Percentiles rank a stretch among this genome's conserved stretches.
phyloP scores from a whole-genome alignment of 2,113 vertebrate species.

The Globicephala melas region DNA sequence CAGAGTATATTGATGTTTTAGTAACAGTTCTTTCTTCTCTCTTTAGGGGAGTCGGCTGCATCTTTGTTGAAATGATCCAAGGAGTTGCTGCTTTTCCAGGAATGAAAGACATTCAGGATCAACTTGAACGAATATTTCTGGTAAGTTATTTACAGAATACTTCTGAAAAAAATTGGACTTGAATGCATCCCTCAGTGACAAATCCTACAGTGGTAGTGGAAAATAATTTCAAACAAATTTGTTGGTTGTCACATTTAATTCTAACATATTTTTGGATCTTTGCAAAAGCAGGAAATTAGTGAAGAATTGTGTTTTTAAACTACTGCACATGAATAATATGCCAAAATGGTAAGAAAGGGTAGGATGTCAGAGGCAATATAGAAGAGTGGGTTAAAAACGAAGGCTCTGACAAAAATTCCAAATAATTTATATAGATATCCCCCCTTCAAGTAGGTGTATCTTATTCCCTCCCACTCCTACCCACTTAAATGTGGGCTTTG shows the following conservation, averaged over 20 bases:
- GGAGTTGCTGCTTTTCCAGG: slow-evolving; percentile 97
- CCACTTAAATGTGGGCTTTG: background rate
- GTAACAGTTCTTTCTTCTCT: slow-evolving; percentile 50
- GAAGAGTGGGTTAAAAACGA: background rate
- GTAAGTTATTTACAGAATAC: slow-evolving; percentile 82
- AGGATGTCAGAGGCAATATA: background rate
- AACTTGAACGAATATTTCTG: slow-evolving; percentile 98
- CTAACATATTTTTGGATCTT: background rate
- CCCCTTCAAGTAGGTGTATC: background rate
- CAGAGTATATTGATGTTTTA: background rate
- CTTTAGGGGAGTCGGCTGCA: slow-evolving; percentile 96
- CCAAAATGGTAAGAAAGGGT: background rate
- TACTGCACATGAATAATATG: background rate
- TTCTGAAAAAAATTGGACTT: background rate
- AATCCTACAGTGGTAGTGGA: background rate
- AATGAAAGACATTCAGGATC: slow-evolving; percentile 99
- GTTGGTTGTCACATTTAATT: slow-evolving; percentile 8
- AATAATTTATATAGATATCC: background rate
- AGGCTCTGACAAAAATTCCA: background rate
- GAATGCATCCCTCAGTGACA: background rate
- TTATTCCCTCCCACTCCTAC: background rate
- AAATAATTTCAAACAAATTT: slow-evolving; percentile 29
- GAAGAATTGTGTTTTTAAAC: slow-evolving; percentile 32
- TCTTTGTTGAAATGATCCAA: slow-evolving; percentile 99
- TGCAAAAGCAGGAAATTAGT: slow-evolving; percentile 4